Percentiles rank a stretch among this genome's conserved stretches.
Evolutionary conservation across 2,888 invertebrate genomes (phyloP).

Genomic region (Drosophila neonasuta): DNA sequence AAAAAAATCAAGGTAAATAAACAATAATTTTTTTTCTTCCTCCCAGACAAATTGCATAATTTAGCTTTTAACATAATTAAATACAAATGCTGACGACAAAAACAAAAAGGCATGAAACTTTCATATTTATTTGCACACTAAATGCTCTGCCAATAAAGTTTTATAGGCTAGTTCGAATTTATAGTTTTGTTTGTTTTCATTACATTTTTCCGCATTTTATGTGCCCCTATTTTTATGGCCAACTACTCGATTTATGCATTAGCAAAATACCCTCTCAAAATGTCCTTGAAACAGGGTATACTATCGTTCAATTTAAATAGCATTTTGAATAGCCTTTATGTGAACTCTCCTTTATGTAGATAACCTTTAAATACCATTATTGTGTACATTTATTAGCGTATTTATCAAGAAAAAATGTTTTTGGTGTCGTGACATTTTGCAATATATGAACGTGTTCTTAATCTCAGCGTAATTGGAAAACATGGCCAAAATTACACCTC

Average conservation of each 20-base stretch:
- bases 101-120: constrained; percentile 40
- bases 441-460: constrained; percentile 1
- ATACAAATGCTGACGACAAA: constrained; percentile 24
- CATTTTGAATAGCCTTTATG: background rate
- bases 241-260: constrained; percentile 37
- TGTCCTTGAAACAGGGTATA: constrained; percentile 1
- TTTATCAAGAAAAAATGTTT: background rate
- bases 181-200: constrained; percentile 78
- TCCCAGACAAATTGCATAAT: constrained; percentile 28
- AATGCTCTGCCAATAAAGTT: constrained; percentile 69
- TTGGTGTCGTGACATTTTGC: background rate
- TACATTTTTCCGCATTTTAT: constrained; percentile 63
- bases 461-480: constrained; percentile 36
- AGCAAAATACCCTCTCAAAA: constrained; percentile 13
- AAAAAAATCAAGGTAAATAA: constrained; percentile 27
- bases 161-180: constrained; percentile 65
- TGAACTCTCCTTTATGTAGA: background rate
- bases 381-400: constrained; percentile 9
- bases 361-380: background rate
- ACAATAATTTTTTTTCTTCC: constrained; percentile 6
- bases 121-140: constrained; percentile 58
- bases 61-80: constrained; percentile 69
- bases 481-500: constrained; percentile 37
- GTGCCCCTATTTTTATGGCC: constrained; percentile 44
- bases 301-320: background rate